These are phyloP conservation scores for Nothura maculosa DNA, from an alignment of 2,797 vertebrate genomes.

Conservation along the genomic window DNA sequence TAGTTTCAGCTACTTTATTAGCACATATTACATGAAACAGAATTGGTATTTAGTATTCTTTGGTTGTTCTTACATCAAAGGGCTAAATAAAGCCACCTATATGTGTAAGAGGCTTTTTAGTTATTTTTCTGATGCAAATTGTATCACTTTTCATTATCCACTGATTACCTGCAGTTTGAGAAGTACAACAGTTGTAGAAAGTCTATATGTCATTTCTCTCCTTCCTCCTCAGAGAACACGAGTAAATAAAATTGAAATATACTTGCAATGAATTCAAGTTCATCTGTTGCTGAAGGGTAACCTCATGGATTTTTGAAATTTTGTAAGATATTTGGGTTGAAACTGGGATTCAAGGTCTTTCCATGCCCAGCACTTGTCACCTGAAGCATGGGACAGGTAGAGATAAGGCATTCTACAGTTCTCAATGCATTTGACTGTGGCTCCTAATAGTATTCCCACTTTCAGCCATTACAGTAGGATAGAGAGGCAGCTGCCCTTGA, in stretches of 20 bases:
- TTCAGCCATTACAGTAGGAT: neutral
- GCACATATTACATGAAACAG: neutral
- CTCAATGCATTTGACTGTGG: neutral
- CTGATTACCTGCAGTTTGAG: conserved; percentile 26
- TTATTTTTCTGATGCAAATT: conserved; percentile 59
- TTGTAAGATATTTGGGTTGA: neutral
- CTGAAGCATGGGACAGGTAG: neutral
- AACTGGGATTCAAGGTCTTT: neutral
- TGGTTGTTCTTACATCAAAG: conserved; percentile 35
- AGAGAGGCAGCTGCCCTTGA: neutral
- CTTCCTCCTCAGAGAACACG: neutral
- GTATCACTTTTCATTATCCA: conserved; percentile 39
- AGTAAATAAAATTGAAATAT: conserved; percentile 19
- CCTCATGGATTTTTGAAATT: neutral
- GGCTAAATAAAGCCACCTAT: conserved; percentile 39
- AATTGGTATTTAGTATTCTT: conserved; percentile 32
- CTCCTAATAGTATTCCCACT: neutral
- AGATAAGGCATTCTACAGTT: neutral
- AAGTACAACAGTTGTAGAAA: conserved; percentile 35
- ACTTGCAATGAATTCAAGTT: neutral
- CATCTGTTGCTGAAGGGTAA: neutral
- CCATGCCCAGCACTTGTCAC: neutral
- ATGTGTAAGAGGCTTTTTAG: conserved; percentile 40
- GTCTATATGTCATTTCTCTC: neutral
- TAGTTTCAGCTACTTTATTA: neutral